Base-by-base conservation (phyloP, 1,140 invertebrate species). In the Brachionus asplanchnoidis region DNA sequence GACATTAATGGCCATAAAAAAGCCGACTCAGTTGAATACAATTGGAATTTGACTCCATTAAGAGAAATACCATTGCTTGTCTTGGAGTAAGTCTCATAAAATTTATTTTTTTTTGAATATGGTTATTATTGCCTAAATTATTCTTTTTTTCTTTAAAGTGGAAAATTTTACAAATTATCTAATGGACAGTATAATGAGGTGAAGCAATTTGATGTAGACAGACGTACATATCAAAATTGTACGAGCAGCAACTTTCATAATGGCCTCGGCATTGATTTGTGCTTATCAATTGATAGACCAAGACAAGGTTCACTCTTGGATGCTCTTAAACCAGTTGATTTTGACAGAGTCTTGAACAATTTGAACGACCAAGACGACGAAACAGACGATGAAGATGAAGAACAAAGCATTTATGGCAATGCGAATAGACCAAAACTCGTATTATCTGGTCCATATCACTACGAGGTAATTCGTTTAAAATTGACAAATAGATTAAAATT, bases 161-260 rank as follows among this genome's bases (percentile, higher is more conserved):
- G 79, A 60, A 60, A 68, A 82, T 82, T 82, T 17, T 82, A 46
- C 79, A 82, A 82, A 82, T 46, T 82, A 65, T 42, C 50, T 9
- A 50, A 77, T 65, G 32, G 32, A 23, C 79, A 82, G 44, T 82
- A 82, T 20, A 40, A 60, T 11, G 79, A 82, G 12, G 79, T 82
- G 26, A 82, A 14, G 3, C 14, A 65, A 65, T 82, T 82, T 44
- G 11, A 82, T 42, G 65, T 82, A 28, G 40, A 44, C 14, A 60
- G 79, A 42, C 32, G 17, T 4, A 44, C 65, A 28, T 23, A 36
- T 40, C 20, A 82, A 40, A 32, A 44, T 32, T 82, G 79, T 26
- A 82, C 79, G 23, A 65, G 53, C 32, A 28, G 60, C 20, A 82
- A 82, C 23, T 82, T 82, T 26, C 79, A 68, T 28, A 44, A 40